Base-by-base conservation (phyloP, 2,113 vertebrate species). In the Neolamprologus modestus region DNA sequence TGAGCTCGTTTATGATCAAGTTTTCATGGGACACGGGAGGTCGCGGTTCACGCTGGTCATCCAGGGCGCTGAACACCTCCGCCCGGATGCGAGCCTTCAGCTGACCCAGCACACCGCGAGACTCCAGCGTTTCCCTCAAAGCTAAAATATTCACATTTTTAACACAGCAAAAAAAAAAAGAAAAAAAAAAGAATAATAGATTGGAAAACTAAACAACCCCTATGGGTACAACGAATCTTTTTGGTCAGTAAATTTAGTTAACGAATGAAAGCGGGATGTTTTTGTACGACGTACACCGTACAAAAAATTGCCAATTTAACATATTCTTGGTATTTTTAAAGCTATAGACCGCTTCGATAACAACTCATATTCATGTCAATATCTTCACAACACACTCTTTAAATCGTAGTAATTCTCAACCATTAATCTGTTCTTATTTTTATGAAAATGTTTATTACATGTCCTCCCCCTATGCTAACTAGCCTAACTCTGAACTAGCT, bases 1-100 rank as follows among this genome's bases (percentile, higher is more conserved):
- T 97, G 53, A 99, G 96, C 83, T 99, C 98, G 10, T 99, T 99
- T 84, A 99, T 97, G 14, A 99, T 95, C 24, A 99, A 96, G 86
- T 98, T 99, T 94, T 98, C 97, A 59, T 96, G 97, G 55, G 97
- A 97, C 89, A 98, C 83, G 0, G 94, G 21, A 0, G 99, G 98
- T 4, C 97, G 96, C 3, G 96, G 94, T 14, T 97, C 96, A 2
- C 91, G 96, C 40, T 94, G 96, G 53, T 99, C 98, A 17, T 99
- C 97, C 87, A 99, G 94, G 0, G 97, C 98, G 3, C 88, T 96
- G 87, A 99, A 99, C 85, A 99, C 98, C 79, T 99, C 99, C 0
- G 98, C 98, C 90, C 98, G 96, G 92, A 99, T 97, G 40, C 96
- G 97, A 16, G 98, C 98, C 91, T 97, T 98, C 82, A 99, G 95